Conservation (phyloP, 2,113 vertebrate genomes). For the Cyprinus carpio region DNA sequence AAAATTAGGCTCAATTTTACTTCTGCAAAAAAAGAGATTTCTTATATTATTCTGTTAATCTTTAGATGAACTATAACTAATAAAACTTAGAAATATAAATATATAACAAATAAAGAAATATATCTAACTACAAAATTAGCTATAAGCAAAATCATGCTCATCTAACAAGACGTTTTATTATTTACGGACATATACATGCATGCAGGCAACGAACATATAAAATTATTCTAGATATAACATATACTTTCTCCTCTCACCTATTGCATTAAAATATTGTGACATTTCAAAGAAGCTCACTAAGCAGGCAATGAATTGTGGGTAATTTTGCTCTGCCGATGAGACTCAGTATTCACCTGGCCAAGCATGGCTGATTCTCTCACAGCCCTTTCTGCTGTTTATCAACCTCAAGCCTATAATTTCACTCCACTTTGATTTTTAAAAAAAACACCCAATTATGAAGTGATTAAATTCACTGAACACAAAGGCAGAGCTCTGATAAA, state of each 20-base stretch:
- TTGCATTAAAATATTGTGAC: slow-evolving; percentile 47
- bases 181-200: not conserved
- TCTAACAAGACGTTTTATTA: not conserved
- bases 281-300: slow-evolving; percentile 35
- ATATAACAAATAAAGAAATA: too few species aligned
- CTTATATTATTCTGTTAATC: too few species aligned
- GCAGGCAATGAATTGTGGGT: slow-evolving; percentile 39
- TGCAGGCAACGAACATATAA: not conserved
- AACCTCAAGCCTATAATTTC: slow-evolving; percentile 64
- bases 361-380: slow-evolving; percentile 59
- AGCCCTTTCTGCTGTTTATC: slow-evolving; percentile 52
- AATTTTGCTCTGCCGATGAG: slow-evolving; percentile 35
- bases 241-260: not conserved
- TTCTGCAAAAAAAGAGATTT: too few species aligned
- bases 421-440: slow-evolving; percentile 63
- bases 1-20: too few species aligned
- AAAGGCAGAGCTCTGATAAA: slow-evolving; percentile 56
- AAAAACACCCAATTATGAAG: slow-evolving; percentile 65
- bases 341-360: slow-evolving; percentile 51
- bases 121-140: not conserved
- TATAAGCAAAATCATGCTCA: not conserved
- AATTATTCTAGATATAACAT: slow-evolving; percentile 37
- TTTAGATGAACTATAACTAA: not conserved
- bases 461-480: slow-evolving; percentile 64
- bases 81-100: too few species aligned